A percentile compares a stretch with the other conserved stretches of the same genome.
phyloP scores from a whole-genome alignment of 2,113 vertebrate species.

The Tetrao urogallus region DNA sequence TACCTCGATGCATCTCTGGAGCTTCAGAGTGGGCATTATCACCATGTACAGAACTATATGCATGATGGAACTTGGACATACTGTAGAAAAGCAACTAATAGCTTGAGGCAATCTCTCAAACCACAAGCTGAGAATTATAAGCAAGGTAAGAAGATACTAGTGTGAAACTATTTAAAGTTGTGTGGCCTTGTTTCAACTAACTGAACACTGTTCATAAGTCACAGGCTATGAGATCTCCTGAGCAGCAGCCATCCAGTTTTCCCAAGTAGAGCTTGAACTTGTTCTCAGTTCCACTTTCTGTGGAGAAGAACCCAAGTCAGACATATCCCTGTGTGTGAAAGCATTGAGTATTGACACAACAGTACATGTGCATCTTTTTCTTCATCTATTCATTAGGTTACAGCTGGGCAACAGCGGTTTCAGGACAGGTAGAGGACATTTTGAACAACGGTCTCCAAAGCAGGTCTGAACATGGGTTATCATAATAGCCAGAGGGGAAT shows the following conservation, averaged over 20 bases:
- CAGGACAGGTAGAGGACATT: neutral
- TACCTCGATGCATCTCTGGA: neutral
- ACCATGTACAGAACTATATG: neutral
- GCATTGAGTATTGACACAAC: neutral
- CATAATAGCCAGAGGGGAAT: neutral
- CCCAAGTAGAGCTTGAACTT: neutral
- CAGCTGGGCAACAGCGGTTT: neutral
- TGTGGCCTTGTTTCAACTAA: neutral
- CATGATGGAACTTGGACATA: neutral
- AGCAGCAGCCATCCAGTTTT: neutral
- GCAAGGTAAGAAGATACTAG: neutral
- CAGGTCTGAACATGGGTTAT: neutral
- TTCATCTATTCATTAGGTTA: neutral
- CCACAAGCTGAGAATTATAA: rapidly evolving
- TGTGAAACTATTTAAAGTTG: neutral
- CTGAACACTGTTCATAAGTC: neutral
- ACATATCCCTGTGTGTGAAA: neutral
- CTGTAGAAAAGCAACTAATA: neutral
- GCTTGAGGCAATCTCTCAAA: neutral
- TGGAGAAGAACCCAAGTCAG: neutral
- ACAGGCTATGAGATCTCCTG: neutral
- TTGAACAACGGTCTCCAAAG: neutral
- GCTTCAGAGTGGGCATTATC: neutral
- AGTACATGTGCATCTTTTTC: neutral
- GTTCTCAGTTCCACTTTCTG: neutral